Base-by-base conservation (phyloP, 2,113 vertebrate species). In the Crocuta crocuta region DNA sequence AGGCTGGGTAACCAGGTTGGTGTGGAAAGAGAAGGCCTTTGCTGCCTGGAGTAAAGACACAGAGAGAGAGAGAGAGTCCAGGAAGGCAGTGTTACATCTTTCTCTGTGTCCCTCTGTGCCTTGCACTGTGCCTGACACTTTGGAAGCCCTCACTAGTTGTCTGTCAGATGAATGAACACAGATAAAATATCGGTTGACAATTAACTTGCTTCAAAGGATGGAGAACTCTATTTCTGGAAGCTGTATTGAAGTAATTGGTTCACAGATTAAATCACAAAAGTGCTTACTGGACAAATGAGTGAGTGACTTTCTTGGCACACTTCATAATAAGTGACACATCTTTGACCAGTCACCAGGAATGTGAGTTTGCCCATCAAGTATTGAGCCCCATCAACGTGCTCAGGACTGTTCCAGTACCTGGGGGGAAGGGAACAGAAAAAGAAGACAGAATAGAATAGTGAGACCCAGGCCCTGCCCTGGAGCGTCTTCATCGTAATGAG, bases 201-300 rank as follows among this genome's bases (percentile, higher is more conserved):
- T 97, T 94, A 96, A 88, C 89, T 65, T 35, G 43, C 97, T 98
- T 98, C 97, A 97, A 98, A 98, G 92, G 92, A 96, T 45, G 43
- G n/a, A 92, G 61, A 82, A 73, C 71, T 96, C 84, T 96, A 80
- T 95, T 98, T 98, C 97, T 96, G 89, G 95, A 96, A 97, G 96
- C 84, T 97, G 58, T 98, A 96, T 96, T 98, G 88, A 96, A 95
- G 95, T 98, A 94, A 98, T 98, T 98, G 95, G 92, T 94, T 97
- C 97, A 93, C 92, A 96, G 94, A 88, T 98, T 98, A 98, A 98
- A 92, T 97, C 92, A 92, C 84, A 89, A 33, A 90, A 94, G 92
- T 92, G 55, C 76, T 98, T 98, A 97, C 96, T 79, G 92, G 95
- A 97, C 96, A 94, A 96, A 85, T 4, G 73, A 97, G 88, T 84